Base-by-base conservation (phyloP, 2,888 invertebrate genomes). In the Scaptomyza flava region DNA sequence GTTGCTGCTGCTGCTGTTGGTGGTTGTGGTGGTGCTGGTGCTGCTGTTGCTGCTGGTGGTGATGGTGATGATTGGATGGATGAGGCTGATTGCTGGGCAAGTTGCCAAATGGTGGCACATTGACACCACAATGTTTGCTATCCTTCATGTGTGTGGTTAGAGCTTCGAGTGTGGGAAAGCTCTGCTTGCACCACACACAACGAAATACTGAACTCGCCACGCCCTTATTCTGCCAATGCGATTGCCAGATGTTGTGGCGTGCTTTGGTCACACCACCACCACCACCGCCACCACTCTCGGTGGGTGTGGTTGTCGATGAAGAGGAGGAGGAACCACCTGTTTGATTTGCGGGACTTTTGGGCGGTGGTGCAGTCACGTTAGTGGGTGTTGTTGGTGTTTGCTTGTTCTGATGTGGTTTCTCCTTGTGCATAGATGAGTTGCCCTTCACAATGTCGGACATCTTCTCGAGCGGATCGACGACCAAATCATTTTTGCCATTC, bases 111-210 rank as follows among this genome's bases (percentile, higher is more conserved):
- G 94, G 93, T 12, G 96, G 96, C 86, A 96, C 96, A 88, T 96
- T 96, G 0, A 96, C 97, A 30, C 96, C 96, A 79, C 99, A 98
- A 89, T 99, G 98, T 90, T 98, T 98, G 3, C 98, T 98, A 92
- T 98, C 98, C 92, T 99, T 98, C 99, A 99, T 99, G 92, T 99
- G 99, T 33, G 98, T 95, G 11, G 98, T 98, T 93, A 99, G 94
- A 70, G 98, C 97, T 6, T 98, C 98, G 46, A 99, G 93, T 20
- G 98, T 97, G 61, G 97, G 96, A 91, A 99, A 99, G 87, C 98
- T 98, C 91, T 98, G 98, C 91, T 98, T 98, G 92, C 99, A 99
- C 97, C 98, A 98, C 43, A 99, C 99, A 92, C 99, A 99, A 89
- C 98, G 96, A 33, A 99, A 94, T 31, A 99, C 99, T 89, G 98